Base-by-base conservation (phyloP, 2,113 vertebrate genomes). In the Setophaga coronata region DNA sequence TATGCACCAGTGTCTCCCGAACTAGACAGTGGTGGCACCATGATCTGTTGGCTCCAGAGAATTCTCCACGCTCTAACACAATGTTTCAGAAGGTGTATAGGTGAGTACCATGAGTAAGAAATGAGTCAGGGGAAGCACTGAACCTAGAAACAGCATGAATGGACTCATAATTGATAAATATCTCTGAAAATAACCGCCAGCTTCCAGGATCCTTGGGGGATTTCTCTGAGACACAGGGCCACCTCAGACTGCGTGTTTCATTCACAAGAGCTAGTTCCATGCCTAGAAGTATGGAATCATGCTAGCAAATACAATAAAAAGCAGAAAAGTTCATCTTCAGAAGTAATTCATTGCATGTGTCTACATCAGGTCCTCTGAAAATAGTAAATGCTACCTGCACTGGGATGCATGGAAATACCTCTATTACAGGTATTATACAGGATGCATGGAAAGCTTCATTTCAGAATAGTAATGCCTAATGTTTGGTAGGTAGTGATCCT, bases 1-100 rank as follows among this genome's bases (percentile, higher is more conserved):
- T 76, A 57, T 16, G 13, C 42, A 36, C 23, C 18, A 23, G 8
- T 38, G 18, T 40, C 42, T 70, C 6, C 17, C 14, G 3, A 76
- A 2, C 6, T 5, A 47, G 42, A 47, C 5, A 31, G 38, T 0
- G 3, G 14, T 88, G 50, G 10, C 36, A 47, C 14, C 0, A 0
- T 34, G 54, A 56, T 34, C 11, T 43, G 1, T 15, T 79, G 21
- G 12, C 20, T 15, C 4, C 16, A 18, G 11, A 48, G 17, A 18
- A 43, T 58, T 85, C 25, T 18, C 11, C 24, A 53, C 38, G 19
- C 2, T 7, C 26, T 43, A 70, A 53, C 19, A 56, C 20, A 14
- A 17, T 28, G 2, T 45, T 82, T 67, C 28, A 40, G 66, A 67
- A 60, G 16, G 14, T 42, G 14, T 43, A 14, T 12, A 67, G 21